A percentile compares a stretch with the other conserved stretches of the same genome.
Evolutionary conservation across 2,113 vertebrate genomes (phyloP).

Genomic region (Neoarius graeffei): DNA sequence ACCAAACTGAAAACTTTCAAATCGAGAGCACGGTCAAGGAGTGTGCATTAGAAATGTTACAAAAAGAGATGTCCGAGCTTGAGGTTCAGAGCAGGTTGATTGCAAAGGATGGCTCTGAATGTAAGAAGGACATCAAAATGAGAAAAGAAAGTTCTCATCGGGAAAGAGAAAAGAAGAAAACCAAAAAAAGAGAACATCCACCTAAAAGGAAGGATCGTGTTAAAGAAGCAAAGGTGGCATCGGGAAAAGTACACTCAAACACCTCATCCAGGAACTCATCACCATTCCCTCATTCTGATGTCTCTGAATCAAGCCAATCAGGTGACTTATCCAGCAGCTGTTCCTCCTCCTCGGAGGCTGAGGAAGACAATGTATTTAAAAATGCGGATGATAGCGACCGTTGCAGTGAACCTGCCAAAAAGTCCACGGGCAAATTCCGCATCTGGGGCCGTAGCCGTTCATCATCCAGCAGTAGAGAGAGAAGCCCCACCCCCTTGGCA

Average conservation of each 20-base stretch:
- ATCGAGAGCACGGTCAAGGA: neutral
- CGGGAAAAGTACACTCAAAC: slow-evolving; percentile 3
- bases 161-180: neutral
- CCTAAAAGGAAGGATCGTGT: neutral
- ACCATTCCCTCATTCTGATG: slow-evolving; percentile 1
- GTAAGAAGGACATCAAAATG: neutral
- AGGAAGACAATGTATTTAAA: slow-evolving; percentile 60
- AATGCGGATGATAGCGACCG: slow-evolving; percentile 58
- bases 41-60: neutral
- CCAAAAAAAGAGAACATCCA: neutral
- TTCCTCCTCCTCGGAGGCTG: slow-evolving; percentile 58
- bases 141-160: neutral
- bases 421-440: slow-evolving; percentile 62
- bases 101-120: neutral
- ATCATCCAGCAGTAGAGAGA: slow-evolving; percentile 66
- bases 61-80: slow-evolving; percentile 13
- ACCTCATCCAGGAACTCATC: slow-evolving; percentile 24
- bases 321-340: slow-evolving; percentile 52
- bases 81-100: neutral
- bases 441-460: slow-evolving; percentile 68
- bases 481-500: slow-evolving; percentile 48
- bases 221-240: neutral
- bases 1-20: neutral
- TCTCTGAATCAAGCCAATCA: slow-evolving; percentile 56
- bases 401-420: slow-evolving; percentile 71